These are phyloP conservation scores for Haemorhous mexicanus DNA, from an alignment of 2,113 vertebrate genomes.

Conservation along the genomic window DNA sequence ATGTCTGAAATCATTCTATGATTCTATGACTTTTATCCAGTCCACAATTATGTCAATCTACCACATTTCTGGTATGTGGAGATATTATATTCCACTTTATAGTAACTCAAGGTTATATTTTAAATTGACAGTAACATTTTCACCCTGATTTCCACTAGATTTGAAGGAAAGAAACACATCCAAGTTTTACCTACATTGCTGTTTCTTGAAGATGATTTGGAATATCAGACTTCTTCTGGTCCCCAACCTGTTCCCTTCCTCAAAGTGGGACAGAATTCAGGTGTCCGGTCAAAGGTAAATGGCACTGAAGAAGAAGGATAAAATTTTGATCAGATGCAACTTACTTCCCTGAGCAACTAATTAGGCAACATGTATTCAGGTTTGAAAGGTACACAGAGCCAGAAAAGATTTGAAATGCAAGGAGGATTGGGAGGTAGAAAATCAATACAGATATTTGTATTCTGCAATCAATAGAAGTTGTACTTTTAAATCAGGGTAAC, in stretches of 20 bases:
- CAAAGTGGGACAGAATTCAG: neutral
- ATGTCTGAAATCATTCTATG: neutral
- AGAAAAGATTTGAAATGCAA: neutral
- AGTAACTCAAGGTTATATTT: neutral
- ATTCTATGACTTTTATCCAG: neutral
- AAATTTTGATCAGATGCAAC: neutral
- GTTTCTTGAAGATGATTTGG: neutral
- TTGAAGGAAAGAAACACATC: neutral
- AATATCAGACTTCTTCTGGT: neutral
- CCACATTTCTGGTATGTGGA: neutral
- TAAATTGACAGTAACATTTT: neutral
- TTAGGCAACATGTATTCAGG: neutral
- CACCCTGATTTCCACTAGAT: neutral
- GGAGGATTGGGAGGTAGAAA: neutral
- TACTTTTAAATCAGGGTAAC: conserved; percentile 19
- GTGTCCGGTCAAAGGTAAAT: neutral
- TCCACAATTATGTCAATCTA: neutral
- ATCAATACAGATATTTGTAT: conserved; percentile 33
- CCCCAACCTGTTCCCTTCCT: neutral
- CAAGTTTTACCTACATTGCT: neutral
- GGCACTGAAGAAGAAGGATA: neutral
- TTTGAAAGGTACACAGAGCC: neutral
- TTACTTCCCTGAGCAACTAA: neutral
- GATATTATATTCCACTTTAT: neutral
- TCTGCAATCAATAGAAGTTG: conserved; percentile 3